These are phyloP conservation scores for Metaphire vulgaris DNA, from an alignment of 1,140 invertebrate genomes.

Conservation along the genomic window DNA sequence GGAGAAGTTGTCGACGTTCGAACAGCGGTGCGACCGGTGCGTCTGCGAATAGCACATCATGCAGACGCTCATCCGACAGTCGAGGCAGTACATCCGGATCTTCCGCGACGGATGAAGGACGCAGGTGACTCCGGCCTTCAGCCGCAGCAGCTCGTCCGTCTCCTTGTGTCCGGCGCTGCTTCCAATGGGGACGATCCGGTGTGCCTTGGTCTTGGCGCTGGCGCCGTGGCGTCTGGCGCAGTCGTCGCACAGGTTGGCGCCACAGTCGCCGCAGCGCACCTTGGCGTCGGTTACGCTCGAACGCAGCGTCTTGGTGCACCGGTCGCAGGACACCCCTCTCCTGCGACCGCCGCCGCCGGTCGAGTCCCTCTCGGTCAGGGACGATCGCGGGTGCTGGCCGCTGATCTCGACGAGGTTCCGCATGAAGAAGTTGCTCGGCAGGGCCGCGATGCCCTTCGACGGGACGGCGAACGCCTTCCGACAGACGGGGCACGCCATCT, in stretches of 20 bases:
- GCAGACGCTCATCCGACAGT: neutral
- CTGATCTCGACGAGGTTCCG: neutral
- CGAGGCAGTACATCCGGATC: slow-evolving; percentile 1
- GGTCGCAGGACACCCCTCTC: neutral
- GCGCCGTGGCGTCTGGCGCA: neutral
- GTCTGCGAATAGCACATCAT: neutral
- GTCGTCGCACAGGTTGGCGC: neutral
- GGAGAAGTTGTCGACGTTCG: neutral
- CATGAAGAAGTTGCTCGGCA: neutral
- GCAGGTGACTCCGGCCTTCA: neutral
- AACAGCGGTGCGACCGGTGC: neutral
- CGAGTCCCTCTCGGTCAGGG: too few relatives aligned
- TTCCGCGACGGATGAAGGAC: neutral
- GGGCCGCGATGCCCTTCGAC: neutral
- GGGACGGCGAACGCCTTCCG: neutral
- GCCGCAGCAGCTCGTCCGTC: neutral
- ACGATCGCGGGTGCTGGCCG: neutral
- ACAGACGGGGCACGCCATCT: neutral
- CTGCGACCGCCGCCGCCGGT: too few relatives aligned
- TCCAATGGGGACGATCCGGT: neutral
- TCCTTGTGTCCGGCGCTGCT: neutral
- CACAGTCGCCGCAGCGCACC: neutral
- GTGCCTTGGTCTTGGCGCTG: neutral
- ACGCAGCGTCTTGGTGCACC: neutral
- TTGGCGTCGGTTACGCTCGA: neutral